phyloP scores from a whole-genome alignment of 2,888 invertebrate species.

The Eupithecia inturbata region DNA sequence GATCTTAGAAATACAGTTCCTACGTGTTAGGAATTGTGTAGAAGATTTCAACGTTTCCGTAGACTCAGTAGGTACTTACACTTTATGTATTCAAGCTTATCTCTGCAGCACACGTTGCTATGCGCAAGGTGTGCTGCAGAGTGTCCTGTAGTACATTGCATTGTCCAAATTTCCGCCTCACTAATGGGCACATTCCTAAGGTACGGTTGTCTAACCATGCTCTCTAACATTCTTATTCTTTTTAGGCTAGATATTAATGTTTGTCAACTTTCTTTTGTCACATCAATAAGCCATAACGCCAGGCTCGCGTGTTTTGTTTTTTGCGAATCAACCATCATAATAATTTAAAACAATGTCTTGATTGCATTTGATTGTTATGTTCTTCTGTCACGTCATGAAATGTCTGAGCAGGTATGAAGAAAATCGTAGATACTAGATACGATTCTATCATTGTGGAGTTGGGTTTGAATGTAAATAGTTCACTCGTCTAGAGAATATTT shows the following conservation, averaged over 20 bases:
- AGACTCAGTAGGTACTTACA: not conserved
- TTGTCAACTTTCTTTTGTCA: constrained; percentile 13
- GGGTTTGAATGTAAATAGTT: constrained; percentile 19
- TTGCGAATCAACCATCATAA: constrained; percentile 42
- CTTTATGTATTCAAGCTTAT: constrained; percentile 29
- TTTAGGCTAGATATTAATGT: not conserved
- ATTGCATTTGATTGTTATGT: constrained; percentile 34
- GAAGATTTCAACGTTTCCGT: not conserved
- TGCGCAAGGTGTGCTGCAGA: constrained; percentile 23
- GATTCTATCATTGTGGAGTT: constrained; percentile 10
- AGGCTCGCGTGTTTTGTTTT: constrained; percentile 40
- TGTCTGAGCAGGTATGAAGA: not conserved
- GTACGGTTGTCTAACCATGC: not conserved
- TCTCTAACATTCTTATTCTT: not conserved
- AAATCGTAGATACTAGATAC: constrained; percentile 25
- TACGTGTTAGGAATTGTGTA: constrained; percentile 27
- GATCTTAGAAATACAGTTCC: constrained; percentile 10
- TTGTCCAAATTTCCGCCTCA: constrained; percentile 12
- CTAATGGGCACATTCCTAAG: constrained; percentile 17
- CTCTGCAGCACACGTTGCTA: constrained; percentile 17
- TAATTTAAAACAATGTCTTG: constrained; percentile 40
- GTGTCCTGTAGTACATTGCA: constrained; percentile 6
- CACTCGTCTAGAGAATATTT: constrained; percentile 42
- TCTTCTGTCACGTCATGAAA: constrained; percentile 32
- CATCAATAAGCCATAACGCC: constrained; percentile 13